Evolutionary conservation across 2,888 invertebrate genomes (phyloP).

Genomic region (Nymphalis polychloros): DNA sequence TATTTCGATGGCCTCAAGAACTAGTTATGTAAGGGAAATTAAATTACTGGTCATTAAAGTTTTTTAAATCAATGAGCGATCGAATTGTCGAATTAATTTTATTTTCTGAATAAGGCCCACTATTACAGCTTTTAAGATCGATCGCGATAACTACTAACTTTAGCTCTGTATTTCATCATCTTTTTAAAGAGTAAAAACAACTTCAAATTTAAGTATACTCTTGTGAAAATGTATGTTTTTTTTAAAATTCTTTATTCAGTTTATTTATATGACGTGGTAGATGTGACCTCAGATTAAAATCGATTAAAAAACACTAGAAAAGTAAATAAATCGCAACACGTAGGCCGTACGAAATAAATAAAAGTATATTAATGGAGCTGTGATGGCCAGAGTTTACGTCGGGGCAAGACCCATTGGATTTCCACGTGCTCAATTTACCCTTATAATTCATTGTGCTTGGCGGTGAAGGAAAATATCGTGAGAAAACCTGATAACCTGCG

Average conservation of each 20-base stretch:
- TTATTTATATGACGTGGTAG: too few species aligned
- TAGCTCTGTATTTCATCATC: background rate
- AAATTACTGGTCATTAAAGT: background rate
- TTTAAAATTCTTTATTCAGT: background rate
- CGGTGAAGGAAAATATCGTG: too few species aligned
- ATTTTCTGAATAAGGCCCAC: slow-evolving; percentile 12
- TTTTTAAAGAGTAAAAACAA: background rate
- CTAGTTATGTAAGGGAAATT: slow-evolving; percentile 1
- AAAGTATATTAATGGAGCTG: too few species aligned
- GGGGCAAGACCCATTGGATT: too few species aligned
- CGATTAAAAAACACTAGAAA: too few species aligned
- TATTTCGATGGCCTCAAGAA: background rate
- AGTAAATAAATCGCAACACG: too few species aligned
- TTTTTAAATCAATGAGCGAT: slow-evolving; percentile 7
- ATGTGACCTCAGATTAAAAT: too few species aligned
- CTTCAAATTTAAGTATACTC: background rate
- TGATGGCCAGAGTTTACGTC: too few species aligned
- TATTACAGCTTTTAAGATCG: slow-evolving; percentile 6
- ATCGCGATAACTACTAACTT: slow-evolving; percentile 4
- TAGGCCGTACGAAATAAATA: too few species aligned
- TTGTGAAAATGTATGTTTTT: background rate
- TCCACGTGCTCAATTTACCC: too few species aligned
- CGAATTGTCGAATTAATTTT: slow-evolving; percentile 4
- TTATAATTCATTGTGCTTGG: too few species aligned
- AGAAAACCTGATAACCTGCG: too few species aligned